Conservation (phyloP, 92 coral and sea anemone genomes). For the Paramuricea clavata region DNA sequence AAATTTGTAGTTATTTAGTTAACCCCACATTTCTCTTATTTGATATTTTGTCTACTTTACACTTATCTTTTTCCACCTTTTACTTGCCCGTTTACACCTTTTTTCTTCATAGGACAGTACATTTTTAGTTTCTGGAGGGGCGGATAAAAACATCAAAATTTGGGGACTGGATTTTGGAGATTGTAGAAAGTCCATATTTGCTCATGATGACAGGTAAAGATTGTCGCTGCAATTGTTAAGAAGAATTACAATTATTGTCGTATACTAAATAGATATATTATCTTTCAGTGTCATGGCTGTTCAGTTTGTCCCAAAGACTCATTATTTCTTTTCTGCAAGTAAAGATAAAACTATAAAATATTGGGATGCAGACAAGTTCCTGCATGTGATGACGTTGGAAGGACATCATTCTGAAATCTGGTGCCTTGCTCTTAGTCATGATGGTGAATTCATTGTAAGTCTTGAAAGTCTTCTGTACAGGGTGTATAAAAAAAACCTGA, state of each 20-base stretch:
- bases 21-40: too few relatives aligned
- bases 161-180: constrained; percentile 99
- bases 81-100: too few relatives aligned
- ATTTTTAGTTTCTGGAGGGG: constrained; percentile 89
- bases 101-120: constrained; percentile 75
- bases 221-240: too few relatives aligned
- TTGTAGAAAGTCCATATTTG: constrained; percentile 96
- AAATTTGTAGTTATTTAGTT: neutral
- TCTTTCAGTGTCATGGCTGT: constrained; percentile 82
- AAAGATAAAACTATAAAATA: constrained; percentile 94
- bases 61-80: too few relatives aligned
- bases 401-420: constrained; percentile 96
- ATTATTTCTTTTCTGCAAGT: constrained; percentile 96
- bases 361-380: constrained; percentile 99
- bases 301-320: constrained; percentile 95
- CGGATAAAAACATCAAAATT: constrained; percentile 96
- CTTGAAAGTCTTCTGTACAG: too few relatives aligned
- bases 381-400: constrained; percentile 89
- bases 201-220: constrained; percentile 88
- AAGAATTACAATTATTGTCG: too few relatives aligned
- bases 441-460: constrained; percentile 92
- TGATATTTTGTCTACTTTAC: too few relatives aligned
- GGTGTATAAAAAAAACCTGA: too few relatives aligned
- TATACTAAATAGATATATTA: neutral
- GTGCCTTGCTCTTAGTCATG: constrained; percentile 88